phyloP scores from a whole-genome alignment of 2,888 invertebrate species.

The Tinea trinotella region DNA sequence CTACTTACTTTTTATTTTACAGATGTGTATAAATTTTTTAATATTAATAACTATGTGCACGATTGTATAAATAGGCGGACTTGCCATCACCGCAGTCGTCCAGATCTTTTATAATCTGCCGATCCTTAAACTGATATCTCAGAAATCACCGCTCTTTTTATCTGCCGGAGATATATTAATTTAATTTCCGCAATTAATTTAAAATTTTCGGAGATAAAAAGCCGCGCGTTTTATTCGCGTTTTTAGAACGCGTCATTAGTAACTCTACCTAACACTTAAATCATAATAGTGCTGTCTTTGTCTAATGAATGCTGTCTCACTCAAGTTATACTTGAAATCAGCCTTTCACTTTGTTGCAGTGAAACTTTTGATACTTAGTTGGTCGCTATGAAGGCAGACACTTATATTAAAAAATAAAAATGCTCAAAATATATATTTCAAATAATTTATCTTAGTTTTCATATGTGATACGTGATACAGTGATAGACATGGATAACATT shows the following conservation, averaged over 20 bases:
- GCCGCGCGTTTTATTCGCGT: too few relatives aligned
- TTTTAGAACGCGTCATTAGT: background rate
- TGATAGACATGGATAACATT: background rate
- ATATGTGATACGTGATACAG: background rate
- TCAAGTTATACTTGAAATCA: background rate
- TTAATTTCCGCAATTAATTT: too few relatives aligned
- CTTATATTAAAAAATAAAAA: background rate
- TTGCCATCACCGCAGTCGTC: too few relatives aligned
- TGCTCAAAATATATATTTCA: background rate
- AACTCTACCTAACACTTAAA: background rate
- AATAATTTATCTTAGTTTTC: background rate
- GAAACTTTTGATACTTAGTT: background rate
- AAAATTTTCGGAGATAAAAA: too few relatives aligned
- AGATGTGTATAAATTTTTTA: too few relatives aligned
- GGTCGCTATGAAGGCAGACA: background rate
- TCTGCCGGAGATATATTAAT: too few relatives aligned
- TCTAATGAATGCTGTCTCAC: background rate
- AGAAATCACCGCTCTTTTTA: too few relatives aligned
- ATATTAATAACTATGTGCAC: too few relatives aligned
- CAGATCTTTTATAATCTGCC: too few relatives aligned
- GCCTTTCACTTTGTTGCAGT: slow-evolving; percentile 9
- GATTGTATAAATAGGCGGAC: too few relatives aligned
- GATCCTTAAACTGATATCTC: too few relatives aligned
- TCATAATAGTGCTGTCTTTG: background rate
- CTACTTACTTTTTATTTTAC: too few relatives aligned